These are phyloP conservation scores for Phyllotreta cruciferae DNA, from an alignment of 2,888 invertebrate genomes.

Conservation along the genomic window DNA sequence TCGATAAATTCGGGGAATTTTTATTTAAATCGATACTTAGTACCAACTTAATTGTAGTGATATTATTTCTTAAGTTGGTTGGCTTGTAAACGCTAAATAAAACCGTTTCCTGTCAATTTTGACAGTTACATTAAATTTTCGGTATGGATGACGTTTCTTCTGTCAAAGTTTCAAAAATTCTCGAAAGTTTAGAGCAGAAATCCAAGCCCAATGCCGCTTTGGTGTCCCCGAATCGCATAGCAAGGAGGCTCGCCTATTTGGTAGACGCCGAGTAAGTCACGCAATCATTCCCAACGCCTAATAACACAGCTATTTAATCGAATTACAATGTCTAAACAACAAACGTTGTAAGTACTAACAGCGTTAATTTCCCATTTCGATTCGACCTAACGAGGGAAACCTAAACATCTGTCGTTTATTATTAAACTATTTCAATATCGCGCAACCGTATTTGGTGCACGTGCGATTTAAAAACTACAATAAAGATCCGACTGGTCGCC, in stretches of 20 bases:
- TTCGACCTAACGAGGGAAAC: slow-evolving; percentile 26
- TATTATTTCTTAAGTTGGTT: no score
- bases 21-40: no score
- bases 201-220: slow-evolving; percentile 28
- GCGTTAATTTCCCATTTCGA: slow-evolving; percentile 11
- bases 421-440: slow-evolving; percentile 24
- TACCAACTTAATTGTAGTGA: no score
- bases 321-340: no score
- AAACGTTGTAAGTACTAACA: no score
- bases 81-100: no score
- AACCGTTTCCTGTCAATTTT: no score
- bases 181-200: slow-evolving; percentile 45
- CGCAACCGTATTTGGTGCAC: slow-evolving; percentile 19
- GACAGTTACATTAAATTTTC: slow-evolving; percentile 12
- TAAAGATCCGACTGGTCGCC: slow-evolving; percentile 4
- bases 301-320: neutral
- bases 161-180: slow-evolving; percentile 47
- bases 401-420: slow-evolving; percentile 31
- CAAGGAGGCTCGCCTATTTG: slow-evolving; percentile 24
- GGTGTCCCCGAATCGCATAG: slow-evolving; percentile 9
- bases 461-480: slow-evolving; percentile 25
- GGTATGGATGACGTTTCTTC: slow-evolving; percentile 35
- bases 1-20: no score
- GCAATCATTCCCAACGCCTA: no score
- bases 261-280: slow-evolving; percentile 27